phyloP scores from a whole-genome alignment of 1,140 invertebrate genomes.

The Trichonephila clavata region DNA sequence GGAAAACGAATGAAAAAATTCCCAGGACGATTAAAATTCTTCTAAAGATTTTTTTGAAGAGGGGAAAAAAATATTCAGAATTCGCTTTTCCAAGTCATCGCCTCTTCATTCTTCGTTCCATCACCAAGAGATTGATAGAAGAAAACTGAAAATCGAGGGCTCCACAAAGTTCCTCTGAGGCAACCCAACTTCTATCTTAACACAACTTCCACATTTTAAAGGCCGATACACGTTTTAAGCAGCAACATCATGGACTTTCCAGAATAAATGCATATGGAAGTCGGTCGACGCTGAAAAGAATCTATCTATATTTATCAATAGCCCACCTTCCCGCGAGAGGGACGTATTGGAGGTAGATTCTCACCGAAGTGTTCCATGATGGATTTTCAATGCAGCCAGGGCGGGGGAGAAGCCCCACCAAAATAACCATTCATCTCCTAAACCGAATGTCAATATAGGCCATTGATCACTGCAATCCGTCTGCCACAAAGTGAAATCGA shows the following conservation, averaged over 20 bases:
- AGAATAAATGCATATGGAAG: conserved; percentile 71
- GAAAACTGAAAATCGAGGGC: neutral
- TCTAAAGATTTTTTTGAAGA: neutral
- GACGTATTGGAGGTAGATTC: conserved; percentile 45
- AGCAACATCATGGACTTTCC: neutral
- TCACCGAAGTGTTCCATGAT: conserved; percentile 60
- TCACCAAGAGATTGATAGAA: neutral
- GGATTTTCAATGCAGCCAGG: conserved; percentile 57
- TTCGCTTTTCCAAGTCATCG: conserved; percentile 18
- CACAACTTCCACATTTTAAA: conserved; percentile 40
- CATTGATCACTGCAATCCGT: conserved; percentile 57
- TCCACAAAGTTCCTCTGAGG: neutral
- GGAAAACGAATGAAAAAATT: neutral
- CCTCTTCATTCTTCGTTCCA: neutral
- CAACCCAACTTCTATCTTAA: conserved; percentile 14
- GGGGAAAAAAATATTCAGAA: neutral
- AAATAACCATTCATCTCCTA: conserved; percentile 52
- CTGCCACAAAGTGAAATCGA: conserved; percentile 50
- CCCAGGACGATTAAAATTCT: neutral
- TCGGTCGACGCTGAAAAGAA: conserved; percentile 46
- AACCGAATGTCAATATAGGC: conserved; percentile 53
- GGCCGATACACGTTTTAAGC: conserved; percentile 51
- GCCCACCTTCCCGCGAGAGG: neutral
- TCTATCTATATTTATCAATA: conserved; percentile 72
- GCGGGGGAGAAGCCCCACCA: neutral